Evolutionary conservation across 2,888 invertebrate genomes (phyloP).

Genomic region (Marronus borbonicus): DNA sequence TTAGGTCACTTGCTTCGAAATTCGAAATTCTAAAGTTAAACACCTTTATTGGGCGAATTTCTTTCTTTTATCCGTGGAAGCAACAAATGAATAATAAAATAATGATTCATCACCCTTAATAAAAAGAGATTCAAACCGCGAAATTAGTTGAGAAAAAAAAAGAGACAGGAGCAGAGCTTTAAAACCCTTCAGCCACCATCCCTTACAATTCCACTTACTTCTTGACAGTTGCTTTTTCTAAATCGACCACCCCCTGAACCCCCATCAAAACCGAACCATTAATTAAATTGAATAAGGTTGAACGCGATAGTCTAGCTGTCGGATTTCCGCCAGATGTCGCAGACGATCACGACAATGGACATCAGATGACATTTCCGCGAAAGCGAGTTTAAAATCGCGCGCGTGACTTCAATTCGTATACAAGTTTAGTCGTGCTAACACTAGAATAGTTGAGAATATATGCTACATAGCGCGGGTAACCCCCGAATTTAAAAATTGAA

Average conservation of each 20-base stretch:
- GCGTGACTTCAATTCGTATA: constrained; percentile 53
- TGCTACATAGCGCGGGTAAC: constrained; percentile 55
- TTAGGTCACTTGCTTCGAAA: too few relatives aligned
- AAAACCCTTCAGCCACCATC: constrained; percentile 49
- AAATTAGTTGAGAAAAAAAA: constrained; percentile 28
- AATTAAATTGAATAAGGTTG: constrained; percentile 69
- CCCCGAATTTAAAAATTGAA: constrained; percentile 68
- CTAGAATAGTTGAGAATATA: not conserved
- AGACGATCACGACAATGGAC: constrained; percentile 66
- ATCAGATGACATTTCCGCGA: constrained; percentile 68
- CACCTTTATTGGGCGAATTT: too few relatives aligned
- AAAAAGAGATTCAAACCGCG: not conserved
- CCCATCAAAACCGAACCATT: constrained; percentile 66
- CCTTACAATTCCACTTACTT: constrained; percentile 4
- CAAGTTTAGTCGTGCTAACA: constrained; percentile 11
- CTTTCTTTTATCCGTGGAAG: too few relatives aligned
- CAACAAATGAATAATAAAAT: too few relatives aligned
- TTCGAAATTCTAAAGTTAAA: too few relatives aligned
- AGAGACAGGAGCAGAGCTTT: constrained; percentile 51
- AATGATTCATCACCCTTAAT: too few relatives aligned
- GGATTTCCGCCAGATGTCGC: constrained; percentile 70
- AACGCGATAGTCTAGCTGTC: constrained; percentile 59
- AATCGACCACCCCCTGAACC: constrained; percentile 54
- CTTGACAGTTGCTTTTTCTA: constrained; percentile 61
- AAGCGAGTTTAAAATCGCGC: constrained; percentile 66